Evolutionary conservation across 2,113 vertebrate genomes (phyloP).

Genomic region (Burhinus oedicnemus): DNA sequence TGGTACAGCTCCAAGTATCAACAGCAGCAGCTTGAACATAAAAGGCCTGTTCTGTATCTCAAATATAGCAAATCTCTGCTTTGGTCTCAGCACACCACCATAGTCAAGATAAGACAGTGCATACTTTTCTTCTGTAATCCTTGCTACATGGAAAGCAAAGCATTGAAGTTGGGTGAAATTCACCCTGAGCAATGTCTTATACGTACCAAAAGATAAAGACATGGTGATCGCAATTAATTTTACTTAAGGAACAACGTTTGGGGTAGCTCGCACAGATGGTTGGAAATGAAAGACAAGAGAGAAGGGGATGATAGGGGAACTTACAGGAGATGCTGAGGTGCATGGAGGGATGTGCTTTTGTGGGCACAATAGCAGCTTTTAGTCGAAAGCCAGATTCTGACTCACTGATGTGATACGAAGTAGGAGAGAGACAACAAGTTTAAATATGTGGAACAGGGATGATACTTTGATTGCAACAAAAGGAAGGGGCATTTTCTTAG

Average conservation of each 20-base stretch:
- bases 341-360: background rate
- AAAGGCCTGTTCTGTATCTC: background rate
- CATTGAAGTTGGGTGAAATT: background rate
- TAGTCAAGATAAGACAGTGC: background rate
- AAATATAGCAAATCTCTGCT: background rate
- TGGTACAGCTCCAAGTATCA: background rate
- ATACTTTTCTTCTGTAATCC: background rate
- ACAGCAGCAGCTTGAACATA: background rate
- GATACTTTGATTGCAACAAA: background rate
- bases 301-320: background rate
- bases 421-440: background rate
- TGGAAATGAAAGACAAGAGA: background rate
- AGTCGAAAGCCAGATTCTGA: background rate
- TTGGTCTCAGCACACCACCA: background rate
- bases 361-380: background rate
- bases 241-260: background rate
- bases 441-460: background rate
- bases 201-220: background rate
- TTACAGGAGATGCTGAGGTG: background rate
- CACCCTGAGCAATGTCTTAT: background rate
- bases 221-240: background rate
- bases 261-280: background rate
- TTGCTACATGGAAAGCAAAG: background rate
- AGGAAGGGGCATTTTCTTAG: background rate
- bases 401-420: background rate